Base-by-base conservation (phyloP, 2,113 vertebrate genomes). In the Pygoscelis adeliae region DNA sequence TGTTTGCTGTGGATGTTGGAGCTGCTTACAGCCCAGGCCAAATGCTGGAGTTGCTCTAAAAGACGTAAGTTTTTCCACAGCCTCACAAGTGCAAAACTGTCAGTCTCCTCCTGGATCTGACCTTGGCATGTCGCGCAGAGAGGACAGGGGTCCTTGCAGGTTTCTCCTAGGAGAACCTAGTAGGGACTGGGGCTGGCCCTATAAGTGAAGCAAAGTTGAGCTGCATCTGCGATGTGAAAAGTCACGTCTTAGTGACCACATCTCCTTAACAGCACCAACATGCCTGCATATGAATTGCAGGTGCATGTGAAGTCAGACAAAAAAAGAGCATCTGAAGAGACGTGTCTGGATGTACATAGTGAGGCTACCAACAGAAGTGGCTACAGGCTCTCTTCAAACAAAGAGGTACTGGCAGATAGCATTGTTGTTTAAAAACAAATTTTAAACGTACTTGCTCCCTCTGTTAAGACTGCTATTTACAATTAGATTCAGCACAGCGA, bases 271-370 rank as follows among this genome's bases (percentile, higher is more conserved):
- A 61, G 55, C 27, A 21, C 56, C 12, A 20, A 0, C 7, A 2
- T 19, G 5, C 34, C 65, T 82, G 42, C 25, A 3, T 25, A 1
- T 46, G 47, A 32, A 42, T 42, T 58, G 42, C 71, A 71, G 90
- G 36, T 40, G 61, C 8, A 9, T 13, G 17, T 47, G 1, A 78
- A 70, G 63, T 67, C 19, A 32, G 73, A 30, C 16, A 58, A 47
- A 76, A 86, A 56, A 50, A 13, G 38, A 44, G 29, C 59, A 23
- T 46, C 79, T 76, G 56, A 70, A 58, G 66, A 62, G 70, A n/a
- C 0, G 3, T 13, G n/a, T 17, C 69, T 61, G 34, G 15, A 32
- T 3, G 3, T 40, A 23, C 1, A 2, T 7, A 32, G 49, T 1
- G 8, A n/a, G 8, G 29, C 30, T 76, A 32, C 53, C 58, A 20